These are phyloP conservation scores for Semicossyphus pulcher DNA, from an alignment of 2,113 vertebrate genomes.

Conservation along the genomic window DNA sequence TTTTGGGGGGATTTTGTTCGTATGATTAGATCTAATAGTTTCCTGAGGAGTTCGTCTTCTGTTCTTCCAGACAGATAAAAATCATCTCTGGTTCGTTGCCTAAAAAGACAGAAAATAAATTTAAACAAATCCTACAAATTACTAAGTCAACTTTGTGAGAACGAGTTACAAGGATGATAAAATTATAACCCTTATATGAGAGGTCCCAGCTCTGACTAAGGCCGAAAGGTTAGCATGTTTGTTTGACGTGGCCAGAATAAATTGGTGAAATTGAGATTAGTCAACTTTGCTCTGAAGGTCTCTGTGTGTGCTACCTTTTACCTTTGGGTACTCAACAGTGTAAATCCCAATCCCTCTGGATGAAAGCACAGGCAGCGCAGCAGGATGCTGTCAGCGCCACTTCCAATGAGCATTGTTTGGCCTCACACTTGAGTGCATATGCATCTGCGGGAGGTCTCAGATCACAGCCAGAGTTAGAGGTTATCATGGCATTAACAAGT, in stretches of 20 bases:
- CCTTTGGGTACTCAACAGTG: not conserved
- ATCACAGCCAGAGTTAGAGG: conserved; percentile 56
- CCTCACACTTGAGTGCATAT: conserved; percentile 55
- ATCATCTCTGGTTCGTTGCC: not conserved
- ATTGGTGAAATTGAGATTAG: not conserved
- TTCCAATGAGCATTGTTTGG: conserved; percentile 49
- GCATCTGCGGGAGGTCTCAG: conserved; percentile 42
- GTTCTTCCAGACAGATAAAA: conserved; percentile 6
- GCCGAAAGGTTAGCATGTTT: not conserved
- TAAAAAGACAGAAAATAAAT: not conserved
- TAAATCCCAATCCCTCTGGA: not conserved
- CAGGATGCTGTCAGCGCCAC: conserved; percentile 45
- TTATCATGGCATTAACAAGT: conserved; percentile 59
- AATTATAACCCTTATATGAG: no score
- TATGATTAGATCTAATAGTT: conserved; percentile 42
- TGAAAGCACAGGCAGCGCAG: conserved; percentile 42
- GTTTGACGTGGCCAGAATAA: not conserved
- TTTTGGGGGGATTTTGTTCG: conserved; percentile 18
- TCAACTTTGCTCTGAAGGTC: not conserved
- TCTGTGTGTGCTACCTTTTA: not conserved
- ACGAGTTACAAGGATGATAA: conserved; percentile 10
- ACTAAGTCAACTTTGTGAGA: conserved; percentile 9
- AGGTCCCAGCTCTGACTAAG: no score
- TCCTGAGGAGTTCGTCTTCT: conserved; percentile 21
- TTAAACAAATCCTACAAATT: conserved; percentile 1